These are phyloP conservation scores for Aegithalos caudatus DNA, from an alignment of 2,113 vertebrate species.

Conservation along the genomic window DNA sequence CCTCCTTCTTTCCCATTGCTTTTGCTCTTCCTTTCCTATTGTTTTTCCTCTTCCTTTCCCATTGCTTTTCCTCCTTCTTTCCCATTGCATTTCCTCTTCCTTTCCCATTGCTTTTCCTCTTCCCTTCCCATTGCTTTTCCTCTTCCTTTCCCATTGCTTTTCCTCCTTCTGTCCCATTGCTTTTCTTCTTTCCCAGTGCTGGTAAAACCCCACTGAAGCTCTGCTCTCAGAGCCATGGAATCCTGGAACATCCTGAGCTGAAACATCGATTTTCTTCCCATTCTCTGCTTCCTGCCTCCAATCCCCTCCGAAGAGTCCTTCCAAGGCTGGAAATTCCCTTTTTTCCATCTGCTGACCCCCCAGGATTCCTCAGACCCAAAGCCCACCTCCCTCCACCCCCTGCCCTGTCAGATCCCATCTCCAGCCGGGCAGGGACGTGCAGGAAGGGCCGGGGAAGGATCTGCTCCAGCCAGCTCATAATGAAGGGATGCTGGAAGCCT, in stretches of 20 bases:
- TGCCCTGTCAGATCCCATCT: neutral
- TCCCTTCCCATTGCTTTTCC: too few relatives aligned
- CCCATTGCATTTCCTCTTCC: too few relatives aligned
- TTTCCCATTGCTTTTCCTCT: too few relatives aligned
- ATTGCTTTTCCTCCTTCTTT: too few relatives aligned
- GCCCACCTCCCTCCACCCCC: too few relatives aligned
- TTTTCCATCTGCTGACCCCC: neutral
- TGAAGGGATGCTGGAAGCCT: slow-evolving; percentile 23
- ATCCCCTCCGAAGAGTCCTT: too few relatives aligned
- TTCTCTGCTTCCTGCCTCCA: neutral
- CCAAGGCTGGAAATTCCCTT: neutral
- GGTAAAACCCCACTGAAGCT: neutral
- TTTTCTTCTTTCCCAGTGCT: neutral
- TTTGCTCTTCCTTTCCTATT: too few relatives aligned
- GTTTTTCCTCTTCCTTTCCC: too few relatives aligned
- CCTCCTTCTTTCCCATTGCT: too few relatives aligned
- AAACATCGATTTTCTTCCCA: neutral
- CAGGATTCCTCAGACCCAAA: neutral
- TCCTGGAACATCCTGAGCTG: neutral
- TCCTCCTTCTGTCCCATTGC: too few relatives aligned
- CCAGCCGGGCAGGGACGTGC: neutral
- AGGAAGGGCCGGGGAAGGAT: neutral
- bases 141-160: too few relatives aligned
- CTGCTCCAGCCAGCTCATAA: neutral
- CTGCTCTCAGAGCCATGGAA: neutral